Base-by-base conservation (phyloP, 2,888 invertebrate species). In the Hydrotaea diabolus region DNA sequence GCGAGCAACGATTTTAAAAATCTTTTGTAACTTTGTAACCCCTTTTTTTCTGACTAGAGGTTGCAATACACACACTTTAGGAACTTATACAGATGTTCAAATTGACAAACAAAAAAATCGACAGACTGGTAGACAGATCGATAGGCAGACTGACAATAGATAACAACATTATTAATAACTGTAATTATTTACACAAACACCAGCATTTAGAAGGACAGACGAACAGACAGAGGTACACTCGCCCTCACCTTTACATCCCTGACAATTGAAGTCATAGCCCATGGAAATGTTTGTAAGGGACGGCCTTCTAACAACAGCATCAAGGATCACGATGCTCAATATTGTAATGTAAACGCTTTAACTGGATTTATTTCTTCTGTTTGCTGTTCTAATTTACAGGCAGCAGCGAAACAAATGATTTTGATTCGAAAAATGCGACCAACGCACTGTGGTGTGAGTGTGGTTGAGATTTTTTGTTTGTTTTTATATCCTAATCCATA, bases 131-230 rank as follows among this genome's bases (percentile, higher is more conserved):
- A 43, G 15, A 57, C 15, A 23, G 19, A 59, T 23, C 5, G 59
- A 26, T 26, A 15, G 59, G 26, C 26, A 23, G 23, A 59, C 9
- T 3, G 23, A 59, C 26, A 26, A 26, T 59, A 26, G 59, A 26
- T 23, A 57, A 23, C 57, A 21, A 13, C 7, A 7, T n/a, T 57
- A 26, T 26, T 59, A 59, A 23, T 21, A 59, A 23, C 59, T 23
- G 26, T 59, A 59, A 59, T 59, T 23, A 26, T 59, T 59, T 59
- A 26, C 15, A 26, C 59, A 59, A 59, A 26, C 23, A 59, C 19
- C 7, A 7, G 3, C 31, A 7, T 31, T 31, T 31, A 26, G 15
- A 8, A 23, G 21, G 3, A 23, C 21, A 23, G 26, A 49, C n/a
- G 49, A n/a, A 0, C 3, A 2, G n/a, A n/a, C 49, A 7, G 31